phyloP scores from a whole-genome alignment of 2,113 vertebrate genomes.

The Riparia riparia region DNA sequence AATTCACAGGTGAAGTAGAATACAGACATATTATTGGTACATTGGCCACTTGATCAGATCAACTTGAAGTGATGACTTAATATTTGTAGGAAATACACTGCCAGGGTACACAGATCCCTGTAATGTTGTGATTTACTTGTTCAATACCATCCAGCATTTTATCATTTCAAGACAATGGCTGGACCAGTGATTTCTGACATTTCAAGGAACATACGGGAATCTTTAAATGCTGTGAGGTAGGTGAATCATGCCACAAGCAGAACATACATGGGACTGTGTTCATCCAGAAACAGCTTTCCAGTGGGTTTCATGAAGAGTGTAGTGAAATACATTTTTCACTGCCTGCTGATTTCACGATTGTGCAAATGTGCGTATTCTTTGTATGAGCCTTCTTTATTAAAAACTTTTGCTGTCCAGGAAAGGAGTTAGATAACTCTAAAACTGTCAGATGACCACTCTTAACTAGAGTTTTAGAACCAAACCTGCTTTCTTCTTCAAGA shows the following conservation, averaged over 20 bases:
- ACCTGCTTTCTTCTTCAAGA: neutral
- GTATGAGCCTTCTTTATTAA: neutral
- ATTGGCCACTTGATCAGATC: neutral
- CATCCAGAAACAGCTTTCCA: neutral
- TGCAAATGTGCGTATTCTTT: neutral
- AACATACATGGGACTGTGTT: fast-evolving
- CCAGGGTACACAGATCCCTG: neutral
- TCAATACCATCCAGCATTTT: neutral
- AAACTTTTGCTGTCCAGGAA: neutral
- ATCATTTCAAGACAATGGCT: neutral
- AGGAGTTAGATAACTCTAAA: neutral
- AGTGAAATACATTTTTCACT: neutral
- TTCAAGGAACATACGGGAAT: neutral
- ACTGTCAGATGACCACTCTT: neutral
- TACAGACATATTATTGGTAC: neutral
- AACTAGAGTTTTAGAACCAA: neutral
- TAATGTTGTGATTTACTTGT: neutral
- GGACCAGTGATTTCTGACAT: neutral
- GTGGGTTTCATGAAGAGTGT: fast-evolving
- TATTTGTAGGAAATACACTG: neutral
- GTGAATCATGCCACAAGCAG: neutral
- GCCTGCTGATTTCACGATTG: neutral
- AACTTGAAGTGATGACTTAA: neutral
- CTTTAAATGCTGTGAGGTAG: neutral
- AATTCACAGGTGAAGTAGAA: neutral